Conservation (phyloP, 1,140 invertebrate species). For the Trachymyrmex cornetzi region DNA sequence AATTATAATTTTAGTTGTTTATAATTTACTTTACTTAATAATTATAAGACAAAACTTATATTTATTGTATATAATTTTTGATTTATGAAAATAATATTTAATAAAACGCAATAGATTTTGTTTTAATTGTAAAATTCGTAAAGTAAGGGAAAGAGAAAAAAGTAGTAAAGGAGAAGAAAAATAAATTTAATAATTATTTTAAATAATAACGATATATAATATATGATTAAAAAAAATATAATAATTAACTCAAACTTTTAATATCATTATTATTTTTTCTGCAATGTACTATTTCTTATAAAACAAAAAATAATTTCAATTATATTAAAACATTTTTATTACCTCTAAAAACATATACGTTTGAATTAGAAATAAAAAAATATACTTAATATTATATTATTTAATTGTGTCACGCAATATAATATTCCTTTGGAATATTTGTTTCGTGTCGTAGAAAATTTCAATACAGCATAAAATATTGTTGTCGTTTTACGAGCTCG, state of each 20-base stretch:
- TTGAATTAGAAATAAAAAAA: background rate
- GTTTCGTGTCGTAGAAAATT: constrained; percentile 1
- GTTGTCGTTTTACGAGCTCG: constrained; percentile 1
- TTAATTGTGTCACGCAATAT: constrained; percentile 5
- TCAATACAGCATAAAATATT: constrained; percentile 29
- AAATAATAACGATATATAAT: background rate
- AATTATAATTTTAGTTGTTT: background rate
- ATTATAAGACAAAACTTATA: background rate
- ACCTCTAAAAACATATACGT: background rate
- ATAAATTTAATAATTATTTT: background rate
- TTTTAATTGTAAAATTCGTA: background rate
- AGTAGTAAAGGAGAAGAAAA: background rate
- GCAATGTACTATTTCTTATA: background rate
- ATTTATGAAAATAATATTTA: background rate
- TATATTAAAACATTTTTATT: background rate
- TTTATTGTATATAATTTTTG: background rate
- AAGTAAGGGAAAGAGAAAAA: background rate
- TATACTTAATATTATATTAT: background rate
- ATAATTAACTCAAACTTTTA: background rate
- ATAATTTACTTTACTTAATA: background rate
- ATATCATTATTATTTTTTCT: background rate
- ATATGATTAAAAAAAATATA: background rate
- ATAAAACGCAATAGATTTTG: background rate
- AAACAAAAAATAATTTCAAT: background rate
- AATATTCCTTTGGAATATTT: background rate